A percentile compares a stretch with the other conserved stretches of the same genome.
Evolutionary conservation across 2,797 vertebrate species (phyloP).

Genomic region (Emys orbicularis): DNA sequence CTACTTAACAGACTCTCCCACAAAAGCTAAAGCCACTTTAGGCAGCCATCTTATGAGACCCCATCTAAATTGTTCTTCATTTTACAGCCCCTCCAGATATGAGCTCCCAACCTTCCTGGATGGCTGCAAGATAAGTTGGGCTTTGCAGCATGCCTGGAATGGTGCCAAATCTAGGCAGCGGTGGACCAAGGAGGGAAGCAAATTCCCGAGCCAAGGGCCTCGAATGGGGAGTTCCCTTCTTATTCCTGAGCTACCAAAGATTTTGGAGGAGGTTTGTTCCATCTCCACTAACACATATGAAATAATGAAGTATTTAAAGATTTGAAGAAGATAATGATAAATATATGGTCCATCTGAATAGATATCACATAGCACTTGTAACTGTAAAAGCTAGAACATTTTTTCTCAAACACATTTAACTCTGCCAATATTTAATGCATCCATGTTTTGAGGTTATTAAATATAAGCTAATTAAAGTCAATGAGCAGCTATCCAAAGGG

Average conservation of each 20-base stretch:
- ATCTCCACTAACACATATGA: accelerated
- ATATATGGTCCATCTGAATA: background rate
- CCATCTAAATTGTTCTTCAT: accelerated
- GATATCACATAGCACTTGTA: background rate
- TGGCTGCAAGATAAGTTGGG: background rate
- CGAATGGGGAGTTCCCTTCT: accelerated
- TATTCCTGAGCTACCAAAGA: background rate
- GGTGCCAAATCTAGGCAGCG: conserved; percentile 3
- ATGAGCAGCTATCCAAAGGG: background rate
- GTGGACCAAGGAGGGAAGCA: background rate
- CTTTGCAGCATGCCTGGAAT: background rate
- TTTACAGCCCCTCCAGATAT: background rate
- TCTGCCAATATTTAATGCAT: background rate
- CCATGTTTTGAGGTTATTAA: background rate
- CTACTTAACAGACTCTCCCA: background rate
- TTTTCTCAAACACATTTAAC: background rate
- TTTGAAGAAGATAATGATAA: background rate
- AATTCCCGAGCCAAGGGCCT: background rate
- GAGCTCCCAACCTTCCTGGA: background rate
- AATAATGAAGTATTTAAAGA: background rate
- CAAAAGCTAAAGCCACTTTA: background rate
- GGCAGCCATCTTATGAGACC: background rate
- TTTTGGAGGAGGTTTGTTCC: background rate
- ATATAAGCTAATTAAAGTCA: background rate
- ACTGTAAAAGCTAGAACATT: background rate